Evolutionary conservation across 2,797 vertebrate species (phyloP).

Genomic region (Girardinus metallicus): DNA sequence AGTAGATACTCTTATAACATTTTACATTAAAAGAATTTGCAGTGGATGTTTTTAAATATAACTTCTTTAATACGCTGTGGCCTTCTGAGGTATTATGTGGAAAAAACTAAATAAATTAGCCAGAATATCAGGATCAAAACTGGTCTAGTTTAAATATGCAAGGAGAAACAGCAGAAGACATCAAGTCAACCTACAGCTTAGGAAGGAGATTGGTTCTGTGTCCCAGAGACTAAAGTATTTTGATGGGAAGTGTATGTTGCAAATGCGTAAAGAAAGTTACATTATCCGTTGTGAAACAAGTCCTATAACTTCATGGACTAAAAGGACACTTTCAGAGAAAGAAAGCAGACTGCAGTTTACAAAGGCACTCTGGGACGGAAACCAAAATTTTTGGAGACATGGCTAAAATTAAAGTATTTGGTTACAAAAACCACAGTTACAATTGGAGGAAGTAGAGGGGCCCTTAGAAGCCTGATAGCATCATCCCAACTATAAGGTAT

Average conservation of each 20-base stretch:
- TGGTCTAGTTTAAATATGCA: background rate
- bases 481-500: background rate
- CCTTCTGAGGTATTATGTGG: too few relatives aligned
- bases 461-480: background rate
- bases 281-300: background rate
- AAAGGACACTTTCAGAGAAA: background rate
- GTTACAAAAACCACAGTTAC: background rate
- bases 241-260: too few relatives aligned
- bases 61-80: background rate
- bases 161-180: background rate
- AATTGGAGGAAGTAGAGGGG: background rate
- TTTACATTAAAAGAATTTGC: background rate
- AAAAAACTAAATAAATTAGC: background rate
- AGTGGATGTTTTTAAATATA: background rate
- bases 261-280: too few relatives aligned
- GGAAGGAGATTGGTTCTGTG: background rate
- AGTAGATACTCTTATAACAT: background rate
- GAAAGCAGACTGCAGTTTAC: background rate
- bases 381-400: background rate
- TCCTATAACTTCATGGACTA: background rate
- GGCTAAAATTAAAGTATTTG: background rate
- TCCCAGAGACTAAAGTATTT: background rate
- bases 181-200: background rate
- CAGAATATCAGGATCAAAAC: background rate
- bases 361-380: background rate